Base-by-base conservation (phyloP, 2,888 invertebrate species). In the Acrocera orbiculus region DNA sequence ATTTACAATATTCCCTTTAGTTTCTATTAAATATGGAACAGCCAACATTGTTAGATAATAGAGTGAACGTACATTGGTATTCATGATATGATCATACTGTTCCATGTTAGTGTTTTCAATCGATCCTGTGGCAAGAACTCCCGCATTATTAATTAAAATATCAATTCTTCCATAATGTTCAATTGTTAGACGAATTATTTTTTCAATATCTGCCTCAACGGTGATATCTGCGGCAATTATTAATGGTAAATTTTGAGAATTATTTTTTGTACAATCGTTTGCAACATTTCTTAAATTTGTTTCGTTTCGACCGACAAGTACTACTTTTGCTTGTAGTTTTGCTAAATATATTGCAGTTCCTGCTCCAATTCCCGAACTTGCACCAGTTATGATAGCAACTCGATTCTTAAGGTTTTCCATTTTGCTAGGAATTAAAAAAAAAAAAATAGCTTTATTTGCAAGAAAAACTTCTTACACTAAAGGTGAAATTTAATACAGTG, bases 1-100 rank as follows among this genome's bases (percentile, higher is more conserved):
- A 55, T 93, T 95, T 0, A 96, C 87, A 46, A 92, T 76, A 46
- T 69, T 81, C 14, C 89, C 89, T 56, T 82, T 78, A 1, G 73
- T 68, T 59, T 74, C 65, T 4, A 81, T 64, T 7, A 95, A 64
- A 58, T 87, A 71, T 3, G 92, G 90, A 1, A 78, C 73, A 26
- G 83, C 82, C 41, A 89, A 53, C 70, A 76, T 79, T 0, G 86
- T 87, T 42, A 93, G 55, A 36, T 79, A 67, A 51, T 77, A 81
- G 5, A 79, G 62, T 1, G 75, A 67, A 42, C 86, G 70, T 2
- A 87, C 76, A 59, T 95, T 96, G 4, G 77, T 72, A 47, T 81
- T 79, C 71, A 95, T 86, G 16, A 86, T 62, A 46, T 74, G 66
- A 52, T 95, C 93, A 51, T 76, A 92, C 50, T 87, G 85, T 15